Conservation (phyloP, 1,140 invertebrate species). For the Coptotermes formosanus region DNA sequence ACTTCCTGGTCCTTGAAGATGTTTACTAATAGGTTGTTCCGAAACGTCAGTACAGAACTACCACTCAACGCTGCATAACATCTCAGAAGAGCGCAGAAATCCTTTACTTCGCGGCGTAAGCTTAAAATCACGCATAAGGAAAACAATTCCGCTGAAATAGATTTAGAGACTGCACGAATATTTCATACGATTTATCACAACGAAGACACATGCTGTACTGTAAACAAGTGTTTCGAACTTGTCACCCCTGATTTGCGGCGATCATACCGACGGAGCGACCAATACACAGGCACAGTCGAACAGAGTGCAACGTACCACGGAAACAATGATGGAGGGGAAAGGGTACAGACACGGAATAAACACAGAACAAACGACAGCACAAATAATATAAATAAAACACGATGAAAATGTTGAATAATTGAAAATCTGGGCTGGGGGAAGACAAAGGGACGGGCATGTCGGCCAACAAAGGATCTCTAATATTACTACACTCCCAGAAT, state of each 20-base stretch:
- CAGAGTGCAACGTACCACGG: not conserved
- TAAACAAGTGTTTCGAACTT: not conserved
- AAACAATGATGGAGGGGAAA: not conserved
- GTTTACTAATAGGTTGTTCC: too few species aligned
- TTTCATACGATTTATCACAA: too few species aligned
- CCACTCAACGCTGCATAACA: too few species aligned
- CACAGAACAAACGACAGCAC: not conserved
- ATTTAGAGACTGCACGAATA: too few species aligned
- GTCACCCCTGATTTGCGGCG: not conserved
- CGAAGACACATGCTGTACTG: not conserved
- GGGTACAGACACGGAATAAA: not conserved
- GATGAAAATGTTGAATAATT: slow-evolving; percentile 9
- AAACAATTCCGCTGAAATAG: too few species aligned
- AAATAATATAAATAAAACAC: slow-evolving; percentile 4
- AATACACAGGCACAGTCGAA: not conserved
- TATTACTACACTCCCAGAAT: not conserved
- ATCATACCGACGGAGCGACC: not conserved
- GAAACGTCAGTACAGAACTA: too few species aligned
- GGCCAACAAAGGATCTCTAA: not conserved
- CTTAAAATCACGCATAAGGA: too few species aligned
- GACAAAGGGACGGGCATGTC: not conserved
- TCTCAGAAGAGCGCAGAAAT: too few species aligned
- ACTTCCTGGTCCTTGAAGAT: too few species aligned
- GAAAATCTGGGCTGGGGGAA: not conserved
- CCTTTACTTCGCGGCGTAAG: too few species aligned